phyloP scores from a whole-genome alignment of 2,888 invertebrate species.

The Syritta pipiens region DNA sequence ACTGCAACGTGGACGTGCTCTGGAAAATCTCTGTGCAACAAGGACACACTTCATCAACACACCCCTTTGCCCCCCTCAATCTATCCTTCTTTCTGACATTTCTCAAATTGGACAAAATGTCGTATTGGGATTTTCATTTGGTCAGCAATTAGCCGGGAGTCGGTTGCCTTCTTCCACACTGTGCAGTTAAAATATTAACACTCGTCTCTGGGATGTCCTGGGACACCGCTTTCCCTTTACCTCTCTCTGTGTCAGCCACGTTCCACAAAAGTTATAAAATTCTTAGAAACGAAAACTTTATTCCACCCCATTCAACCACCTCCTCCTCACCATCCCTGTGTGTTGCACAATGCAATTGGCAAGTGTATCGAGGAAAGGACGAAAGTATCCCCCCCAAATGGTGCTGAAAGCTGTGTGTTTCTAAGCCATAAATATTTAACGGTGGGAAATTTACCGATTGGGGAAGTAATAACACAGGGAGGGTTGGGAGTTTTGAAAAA shows the following conservation, averaged over 20 bases:
- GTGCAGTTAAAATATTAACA: slow-evolving; percentile 68
- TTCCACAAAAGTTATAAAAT: slow-evolving; percentile 62
- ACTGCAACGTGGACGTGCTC: slow-evolving; percentile 66
- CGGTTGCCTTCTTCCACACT: slow-evolving; percentile 17
- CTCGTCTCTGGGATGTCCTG: slow-evolving; percentile 8
- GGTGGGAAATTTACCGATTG: slow-evolving; percentile 74
- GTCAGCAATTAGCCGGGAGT: slow-evolving; percentile 67
- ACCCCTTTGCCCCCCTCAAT: slow-evolving; percentile 13
- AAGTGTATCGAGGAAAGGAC: slow-evolving; percentile 15
- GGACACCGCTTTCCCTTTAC: background rate
- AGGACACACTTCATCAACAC: slow-evolving; percentile 61
- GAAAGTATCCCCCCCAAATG: too few species aligned
- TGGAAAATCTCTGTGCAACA: slow-evolving; percentile 49
- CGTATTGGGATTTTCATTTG: slow-evolving; percentile 69
- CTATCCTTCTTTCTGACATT: slow-evolving; percentile 56
- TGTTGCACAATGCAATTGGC: slow-evolving; percentile 53
- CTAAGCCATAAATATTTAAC: slow-evolving; percentile 73
- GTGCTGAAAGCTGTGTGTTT: slow-evolving; percentile 65
- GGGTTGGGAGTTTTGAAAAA: slow-evolving; percentile 51
- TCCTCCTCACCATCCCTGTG: background rate
- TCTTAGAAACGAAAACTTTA: slow-evolving; percentile 65
- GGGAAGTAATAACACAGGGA: slow-evolving; percentile 71
- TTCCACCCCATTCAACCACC: slow-evolving; percentile 23
- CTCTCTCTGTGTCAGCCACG: too few species aligned
- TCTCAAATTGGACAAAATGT: slow-evolving; percentile 70